Conservation (phyloP, 2,888 invertebrate genomes). For the Rotaria socialis region DNA sequence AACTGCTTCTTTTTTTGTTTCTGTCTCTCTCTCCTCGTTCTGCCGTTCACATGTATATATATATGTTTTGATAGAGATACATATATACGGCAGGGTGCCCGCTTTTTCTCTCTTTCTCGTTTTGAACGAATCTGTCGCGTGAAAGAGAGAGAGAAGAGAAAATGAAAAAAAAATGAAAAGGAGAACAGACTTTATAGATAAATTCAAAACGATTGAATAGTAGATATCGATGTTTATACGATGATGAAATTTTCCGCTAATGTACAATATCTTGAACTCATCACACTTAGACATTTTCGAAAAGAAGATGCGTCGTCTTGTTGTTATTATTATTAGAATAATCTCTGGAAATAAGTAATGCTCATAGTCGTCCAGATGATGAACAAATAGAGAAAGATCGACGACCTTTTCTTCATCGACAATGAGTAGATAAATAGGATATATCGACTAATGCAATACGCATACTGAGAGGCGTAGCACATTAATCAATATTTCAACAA, state of each 20-base stretch:
- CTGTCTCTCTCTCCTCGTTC: not conserved
- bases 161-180: not conserved
- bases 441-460: not conserved
- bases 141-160: not conserved
- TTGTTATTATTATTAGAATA: not conserved
- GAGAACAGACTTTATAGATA: not conserved
- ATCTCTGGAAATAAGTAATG: not conserved
- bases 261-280: not conserved
- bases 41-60: not conserved
- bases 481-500: not conserved
- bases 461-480: not conserved
- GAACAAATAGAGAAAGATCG: not conserved
- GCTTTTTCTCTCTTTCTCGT: not conserved
- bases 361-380: constrained; percentile 6
- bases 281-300: not conserved
- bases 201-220: not conserved
- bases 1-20: not conserved
- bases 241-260: not conserved
- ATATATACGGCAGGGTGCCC: not conserved
- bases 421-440: not conserved
- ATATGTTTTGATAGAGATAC: constrained; percentile 10
- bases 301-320: not conserved
- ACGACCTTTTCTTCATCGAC: not conserved
- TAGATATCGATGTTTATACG: not conserved
- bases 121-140: not conserved